Conservation (phyloP, 2,113 vertebrate species). For the Leucopsar rothschildi region DNA sequence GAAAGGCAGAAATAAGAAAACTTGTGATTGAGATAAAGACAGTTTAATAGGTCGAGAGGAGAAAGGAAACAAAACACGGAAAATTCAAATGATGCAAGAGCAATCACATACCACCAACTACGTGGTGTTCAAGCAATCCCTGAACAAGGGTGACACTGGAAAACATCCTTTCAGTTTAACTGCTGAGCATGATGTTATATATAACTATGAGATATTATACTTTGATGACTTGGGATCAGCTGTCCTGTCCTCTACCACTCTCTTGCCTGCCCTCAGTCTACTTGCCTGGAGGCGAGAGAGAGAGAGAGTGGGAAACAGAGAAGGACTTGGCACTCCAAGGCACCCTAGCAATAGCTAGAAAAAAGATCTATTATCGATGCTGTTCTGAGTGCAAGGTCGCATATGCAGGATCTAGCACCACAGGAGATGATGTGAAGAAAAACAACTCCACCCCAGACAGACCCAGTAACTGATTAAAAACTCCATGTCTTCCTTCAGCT, state of each 20-base stretch:
- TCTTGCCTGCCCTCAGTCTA: not conserved
- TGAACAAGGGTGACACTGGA: accelerated
- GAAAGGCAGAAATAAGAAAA: not conserved
- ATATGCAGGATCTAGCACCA: too few relatives aligned
- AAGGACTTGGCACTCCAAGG: not conserved
- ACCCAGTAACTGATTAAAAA: not conserved
- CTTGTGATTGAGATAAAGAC: not conserved
- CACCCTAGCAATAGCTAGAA: not conserved
- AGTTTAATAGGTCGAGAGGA: not conserved
- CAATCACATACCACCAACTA: not conserved
- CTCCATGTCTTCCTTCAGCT: not conserved
- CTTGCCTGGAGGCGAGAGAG: not conserved
- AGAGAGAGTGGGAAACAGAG: not conserved
- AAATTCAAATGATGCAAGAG: not conserved
- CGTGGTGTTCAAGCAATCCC: not conserved
- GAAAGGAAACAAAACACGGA: not conserved
- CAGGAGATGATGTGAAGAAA: not conserved
- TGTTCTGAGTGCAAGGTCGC: not conserved
- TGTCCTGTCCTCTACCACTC: not conserved
- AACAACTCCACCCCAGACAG: not conserved
- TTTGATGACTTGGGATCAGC: not conserved
- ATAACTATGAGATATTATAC: not conserved
- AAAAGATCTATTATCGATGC: not conserved
- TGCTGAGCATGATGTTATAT: not conserved
- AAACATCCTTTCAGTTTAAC: not conserved